These are phyloP conservation scores for Zalophus californianus DNA, from an alignment of 2,797 vertebrate genomes.

Conservation along the genomic window DNA sequence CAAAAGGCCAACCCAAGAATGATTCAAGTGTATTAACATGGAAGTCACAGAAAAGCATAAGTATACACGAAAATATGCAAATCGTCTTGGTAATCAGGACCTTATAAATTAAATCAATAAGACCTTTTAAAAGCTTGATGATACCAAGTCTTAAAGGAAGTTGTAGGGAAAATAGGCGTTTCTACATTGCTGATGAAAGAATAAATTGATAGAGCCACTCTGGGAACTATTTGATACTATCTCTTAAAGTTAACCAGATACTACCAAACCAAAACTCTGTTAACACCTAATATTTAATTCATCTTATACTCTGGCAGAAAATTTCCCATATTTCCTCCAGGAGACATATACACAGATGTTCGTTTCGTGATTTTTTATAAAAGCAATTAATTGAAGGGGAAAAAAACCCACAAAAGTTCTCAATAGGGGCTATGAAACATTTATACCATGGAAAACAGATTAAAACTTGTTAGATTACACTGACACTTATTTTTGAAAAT, in stretches of 20 bases:
- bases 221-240: not conserved
- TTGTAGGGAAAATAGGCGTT: not conserved
- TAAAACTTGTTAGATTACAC: not conserved
- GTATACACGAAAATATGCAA: not conserved
- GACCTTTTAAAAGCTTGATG: not conserved
- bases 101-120: not conserved
- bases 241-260: not conserved
- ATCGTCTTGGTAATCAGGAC: not conserved
- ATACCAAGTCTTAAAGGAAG: not conserved
- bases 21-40: not conserved
- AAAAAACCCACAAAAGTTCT: not conserved
- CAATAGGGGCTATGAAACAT: not conserved
- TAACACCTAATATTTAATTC: not conserved
- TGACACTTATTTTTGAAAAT: not conserved
- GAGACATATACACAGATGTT: not conserved
- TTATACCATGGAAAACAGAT: not conserved
- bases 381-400: not conserved
- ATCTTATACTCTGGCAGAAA: not conserved
- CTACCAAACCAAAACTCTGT: not conserved
- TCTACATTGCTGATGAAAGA: not conserved
- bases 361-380: not conserved
- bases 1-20: not conserved
- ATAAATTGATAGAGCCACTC: not conserved
- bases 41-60: not conserved
- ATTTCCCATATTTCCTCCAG: not conserved